Percentiles rank a stretch among this genome's conserved stretches.
Conservation (phyloP, 1,140 invertebrate species). For the Thaumatotibia leucotreta region DNA sequence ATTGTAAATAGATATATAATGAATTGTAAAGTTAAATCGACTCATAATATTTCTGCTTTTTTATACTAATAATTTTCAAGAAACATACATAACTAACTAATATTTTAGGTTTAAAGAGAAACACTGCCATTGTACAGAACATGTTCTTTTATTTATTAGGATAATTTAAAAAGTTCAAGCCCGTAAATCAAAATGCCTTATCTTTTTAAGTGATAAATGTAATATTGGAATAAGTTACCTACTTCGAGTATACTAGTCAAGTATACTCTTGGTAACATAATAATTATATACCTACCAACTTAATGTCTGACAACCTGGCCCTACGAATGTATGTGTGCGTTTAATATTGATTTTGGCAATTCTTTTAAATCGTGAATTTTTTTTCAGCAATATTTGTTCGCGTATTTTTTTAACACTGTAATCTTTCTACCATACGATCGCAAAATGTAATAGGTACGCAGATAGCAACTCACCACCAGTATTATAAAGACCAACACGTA, state of each 20-base stretch:
- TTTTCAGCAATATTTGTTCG: no score
- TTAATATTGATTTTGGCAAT: no score
- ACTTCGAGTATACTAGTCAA: background rate
- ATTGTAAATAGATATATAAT: constrained; percentile 2
- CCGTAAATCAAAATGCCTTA: background rate
- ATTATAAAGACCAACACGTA: no score
- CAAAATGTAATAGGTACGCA: no score
- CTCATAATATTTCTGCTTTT: background rate
- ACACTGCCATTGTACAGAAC: constrained; percentile 35
- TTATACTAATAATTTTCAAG: background rate
- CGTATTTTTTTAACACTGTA: no score
- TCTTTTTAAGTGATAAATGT: background rate
- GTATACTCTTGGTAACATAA: no score
- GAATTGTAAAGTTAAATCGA: background rate
- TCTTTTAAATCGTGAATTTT: no score
- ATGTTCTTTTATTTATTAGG: constrained; percentile 10
- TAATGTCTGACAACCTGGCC: no score
- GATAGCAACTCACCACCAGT: no score
- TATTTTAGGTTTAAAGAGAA: constrained; percentile 16
- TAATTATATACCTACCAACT: no score
- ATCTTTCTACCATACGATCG: no score
- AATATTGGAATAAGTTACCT: background rate
- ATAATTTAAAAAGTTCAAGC: background rate
- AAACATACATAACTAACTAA: background rate
- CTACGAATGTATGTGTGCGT: no score